Conservation (phyloP, 1,140 invertebrate species). For the Melipona quadrifasciata region DNA sequence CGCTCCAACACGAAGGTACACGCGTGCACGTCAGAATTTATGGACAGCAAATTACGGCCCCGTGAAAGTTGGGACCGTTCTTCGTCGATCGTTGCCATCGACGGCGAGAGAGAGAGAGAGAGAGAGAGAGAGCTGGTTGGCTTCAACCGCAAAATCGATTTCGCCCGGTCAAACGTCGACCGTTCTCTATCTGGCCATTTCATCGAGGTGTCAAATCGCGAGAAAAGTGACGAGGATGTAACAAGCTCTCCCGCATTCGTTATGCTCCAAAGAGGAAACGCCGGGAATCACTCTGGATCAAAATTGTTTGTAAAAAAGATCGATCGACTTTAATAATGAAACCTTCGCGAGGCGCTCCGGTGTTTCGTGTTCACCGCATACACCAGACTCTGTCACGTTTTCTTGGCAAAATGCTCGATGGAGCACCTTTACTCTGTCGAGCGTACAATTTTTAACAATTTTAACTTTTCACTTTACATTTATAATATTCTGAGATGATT, state of each 20-base stretch:
- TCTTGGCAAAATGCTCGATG: background rate
- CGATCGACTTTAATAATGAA: too few relatives aligned
- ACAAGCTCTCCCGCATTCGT: background rate
- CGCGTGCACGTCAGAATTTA: slow-evolving; percentile 69
- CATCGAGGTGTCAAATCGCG: slow-evolving; percentile 9
- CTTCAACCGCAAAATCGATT: slow-evolving; percentile 55
- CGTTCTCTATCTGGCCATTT: slow-evolving; percentile 29
- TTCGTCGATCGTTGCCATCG: slow-evolving; percentile 1
- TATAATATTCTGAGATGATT: too few relatives aligned
- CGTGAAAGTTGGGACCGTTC: background rate
- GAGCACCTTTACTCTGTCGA: background rate
- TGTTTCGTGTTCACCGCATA: background rate
- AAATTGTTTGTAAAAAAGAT: background rate
- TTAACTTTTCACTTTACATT: too few relatives aligned
- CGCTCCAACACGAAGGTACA: slow-evolving; percentile 12
- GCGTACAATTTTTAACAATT: background rate
- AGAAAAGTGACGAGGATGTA: slow-evolving; percentile 49
- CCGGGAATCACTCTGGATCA: slow-evolving; percentile 18
- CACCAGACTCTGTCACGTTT: background rate
- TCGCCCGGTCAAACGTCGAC: slow-evolving; percentile 49
- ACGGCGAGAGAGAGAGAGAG: too few relatives aligned
- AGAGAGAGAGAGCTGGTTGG: background rate
- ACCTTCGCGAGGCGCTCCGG: background rate
- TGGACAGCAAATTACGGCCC: slow-evolving; percentile 36
- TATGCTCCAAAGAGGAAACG: background rate